These are phyloP conservation scores for Adelphocoris suturalis DNA, from an alignment of 2,888 invertebrate species.

Conservation along the genomic window DNA sequence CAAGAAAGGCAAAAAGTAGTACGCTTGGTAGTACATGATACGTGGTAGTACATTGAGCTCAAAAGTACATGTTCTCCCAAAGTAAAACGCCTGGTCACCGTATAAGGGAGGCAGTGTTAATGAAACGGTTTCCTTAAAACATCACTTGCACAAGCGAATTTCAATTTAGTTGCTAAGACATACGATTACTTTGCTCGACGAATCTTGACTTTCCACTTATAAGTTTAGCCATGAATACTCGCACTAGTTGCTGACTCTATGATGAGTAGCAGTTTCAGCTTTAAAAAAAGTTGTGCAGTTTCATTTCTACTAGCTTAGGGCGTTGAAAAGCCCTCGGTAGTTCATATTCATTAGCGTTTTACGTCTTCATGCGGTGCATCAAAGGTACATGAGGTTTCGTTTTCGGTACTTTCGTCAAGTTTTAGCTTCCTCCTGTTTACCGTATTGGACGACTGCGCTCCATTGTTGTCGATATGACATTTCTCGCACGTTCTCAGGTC, in stretches of 20 bases:
- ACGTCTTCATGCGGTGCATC: not conserved
- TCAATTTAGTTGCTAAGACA: not conserved
- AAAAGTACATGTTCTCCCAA: too few relatives aligned
- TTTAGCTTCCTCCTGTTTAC: not conserved
- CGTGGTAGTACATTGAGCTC: too few relatives aligned
- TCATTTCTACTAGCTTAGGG: not conserved
- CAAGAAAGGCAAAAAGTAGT: too few relatives aligned
- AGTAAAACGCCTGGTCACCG: too few relatives aligned
- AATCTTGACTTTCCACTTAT: not conserved
- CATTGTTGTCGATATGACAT: not conserved
- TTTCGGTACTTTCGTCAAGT: not conserved
- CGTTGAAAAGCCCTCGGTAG: not conserved
- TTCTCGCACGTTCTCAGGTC: not conserved
- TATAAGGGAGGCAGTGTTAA: too few relatives aligned
- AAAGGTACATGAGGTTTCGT: not conserved
- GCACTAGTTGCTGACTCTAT: not conserved
- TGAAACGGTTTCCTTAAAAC: too few relatives aligned
- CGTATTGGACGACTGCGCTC: not conserved
- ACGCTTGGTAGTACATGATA: too few relatives aligned
- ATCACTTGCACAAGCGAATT: not conserved
- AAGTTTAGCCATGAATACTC: not conserved
- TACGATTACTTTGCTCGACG: not conserved
- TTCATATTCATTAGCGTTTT: not conserved
- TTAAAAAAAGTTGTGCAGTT: not conserved
- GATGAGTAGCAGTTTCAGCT: not conserved